Evolutionary conservation across 2,113 vertebrate genomes (phyloP), one percentile per base, ranked within the genome.

Genomic region (Vombatus ursinus): DNA sequence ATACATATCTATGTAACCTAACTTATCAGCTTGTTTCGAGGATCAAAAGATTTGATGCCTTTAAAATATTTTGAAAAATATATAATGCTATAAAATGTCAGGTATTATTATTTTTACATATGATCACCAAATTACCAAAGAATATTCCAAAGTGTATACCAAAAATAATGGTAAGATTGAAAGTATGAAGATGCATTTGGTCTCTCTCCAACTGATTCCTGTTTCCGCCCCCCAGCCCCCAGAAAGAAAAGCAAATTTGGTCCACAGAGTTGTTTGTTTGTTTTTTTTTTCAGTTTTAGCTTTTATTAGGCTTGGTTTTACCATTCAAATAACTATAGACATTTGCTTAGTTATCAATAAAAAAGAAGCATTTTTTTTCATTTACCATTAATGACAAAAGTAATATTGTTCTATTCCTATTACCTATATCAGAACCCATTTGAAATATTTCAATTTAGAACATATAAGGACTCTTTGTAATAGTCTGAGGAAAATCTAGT

Each of bases 401-500:
- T 96, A 77, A 95, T 95, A 14, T 91, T 94, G 96, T 93, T 91
- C n/a, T 84, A 52, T 94, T 96, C 61, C 68, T 96, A 5, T 94
- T 95, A 96, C 10, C 96, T 95, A 47, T 94, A 97, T 97, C 84
- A 92, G 37, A 93, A 50, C 7, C 93, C 77, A 96, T 26, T 77
- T 94, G 97, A 97, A 98, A 97, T 89, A 95, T 96, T 57, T 92
- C 84, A 91, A 98, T 97, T 92, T 91, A 89, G 23, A 16, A 52
- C 48, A 50, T 90, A 96, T 91, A 96, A 50, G 14, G 84, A 54
- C 94, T 95, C 94, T 4, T 96, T 77, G 23, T 68, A 89, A 84
- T 57, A 91, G 93, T 14, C 97, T 97, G 97, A 96, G 97, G 98
- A 98, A 98, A 96, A 92, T 96, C 11, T 96, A 94, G 26, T 94